Percentiles rank a stretch among this genome's conserved stretches.
These are phyloP conservation scores for Hipposideros larvatus DNA, from an alignment of 2,797 vertebrate genomes.

Conservation along the genomic window DNA sequence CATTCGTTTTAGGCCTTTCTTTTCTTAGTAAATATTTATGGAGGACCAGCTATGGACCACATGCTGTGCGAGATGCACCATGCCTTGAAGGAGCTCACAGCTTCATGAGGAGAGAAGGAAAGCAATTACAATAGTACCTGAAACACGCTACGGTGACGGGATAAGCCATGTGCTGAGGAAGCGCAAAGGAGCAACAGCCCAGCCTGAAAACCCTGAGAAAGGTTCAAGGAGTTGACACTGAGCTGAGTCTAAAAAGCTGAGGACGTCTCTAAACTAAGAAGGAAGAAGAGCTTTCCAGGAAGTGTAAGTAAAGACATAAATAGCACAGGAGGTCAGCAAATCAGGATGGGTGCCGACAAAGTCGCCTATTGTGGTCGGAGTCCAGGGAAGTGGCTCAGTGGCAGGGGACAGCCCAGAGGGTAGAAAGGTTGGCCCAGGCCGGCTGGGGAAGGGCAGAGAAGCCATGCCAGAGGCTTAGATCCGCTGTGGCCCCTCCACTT, in stretches of 20 bases:
- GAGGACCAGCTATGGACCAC: neutral
- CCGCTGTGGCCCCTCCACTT: neutral
- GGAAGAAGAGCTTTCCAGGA: neutral
- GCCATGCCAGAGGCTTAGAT: too few species aligned
- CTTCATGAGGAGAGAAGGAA: neutral
- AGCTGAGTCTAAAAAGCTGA: neutral
- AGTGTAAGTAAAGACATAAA: neutral
- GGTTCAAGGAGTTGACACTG: neutral
- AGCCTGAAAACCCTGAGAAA: neutral
- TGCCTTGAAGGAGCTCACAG: neutral
- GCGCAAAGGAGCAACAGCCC: neutral
- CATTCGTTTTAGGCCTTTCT: neutral
- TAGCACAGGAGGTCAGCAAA: neutral
- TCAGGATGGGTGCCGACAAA: neutral
- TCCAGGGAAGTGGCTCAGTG: neutral
- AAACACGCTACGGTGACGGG: neutral
- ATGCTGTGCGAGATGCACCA: neutral
- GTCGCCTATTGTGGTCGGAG: neutral
- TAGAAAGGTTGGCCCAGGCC: neutral
- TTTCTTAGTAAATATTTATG: neutral
- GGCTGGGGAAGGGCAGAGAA: neutral
- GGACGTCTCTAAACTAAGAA: neutral
- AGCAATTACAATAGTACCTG: neutral
- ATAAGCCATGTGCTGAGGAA: neutral
- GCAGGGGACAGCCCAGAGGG: neutral